Base-by-base conservation (phyloP, 2,797 vertebrate species). In the Mormyrops attenuatus region DNA sequence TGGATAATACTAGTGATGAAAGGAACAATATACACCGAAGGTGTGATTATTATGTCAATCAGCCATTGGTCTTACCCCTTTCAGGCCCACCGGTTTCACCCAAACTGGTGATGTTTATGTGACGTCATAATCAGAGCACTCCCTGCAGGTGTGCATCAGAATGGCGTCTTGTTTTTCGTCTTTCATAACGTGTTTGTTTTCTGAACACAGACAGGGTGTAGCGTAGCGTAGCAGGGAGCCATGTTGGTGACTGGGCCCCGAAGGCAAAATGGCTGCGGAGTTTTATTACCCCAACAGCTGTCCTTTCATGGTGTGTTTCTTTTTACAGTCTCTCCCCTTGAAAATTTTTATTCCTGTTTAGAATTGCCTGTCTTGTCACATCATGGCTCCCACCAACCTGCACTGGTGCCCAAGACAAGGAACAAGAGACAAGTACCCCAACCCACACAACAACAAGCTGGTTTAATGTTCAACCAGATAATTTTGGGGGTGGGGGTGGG, bases 221-320 rank as follows among this genome's bases (percentile, higher is more conserved):
- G 73, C n/a, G 73, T 69, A n/a, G 34, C n/a, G 38, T 44, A n/a
- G 34, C 73, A n/a, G 73, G 34, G 5, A 80, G 7, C 41, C 41
- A 47, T 80, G 41, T 80, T 80, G 6, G 73, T n/a, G 34, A 80
- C 17, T 82, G 41, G 38, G 41, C 77, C 77, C 41, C 8, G 1
- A 82, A 82, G 20, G 38, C 20, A 44, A 82, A 47, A 82, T 47
- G 38, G 77, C 41, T 82, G 17, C 77, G 22, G 77, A 82, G 22
- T 82, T 22, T 82, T 44, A 82, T 47, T 47, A n/a, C 77, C 77
- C 41, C 77, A 82, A 82, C 77, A 82, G 77, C 38, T 82, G 77
- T 47, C 20, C 41, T 82, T 82, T n/a, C 41, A 77, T 7, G 5
- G 34, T 7, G 26, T 41, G 69, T 3, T 30, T 73, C 26, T 77